Percentiles rank a stretch among this genome's conserved stretches.
Evolutionary conservation across 2,797 vertebrate genomes (phyloP).

Genomic region (Sebastes steindachneri): DNA sequence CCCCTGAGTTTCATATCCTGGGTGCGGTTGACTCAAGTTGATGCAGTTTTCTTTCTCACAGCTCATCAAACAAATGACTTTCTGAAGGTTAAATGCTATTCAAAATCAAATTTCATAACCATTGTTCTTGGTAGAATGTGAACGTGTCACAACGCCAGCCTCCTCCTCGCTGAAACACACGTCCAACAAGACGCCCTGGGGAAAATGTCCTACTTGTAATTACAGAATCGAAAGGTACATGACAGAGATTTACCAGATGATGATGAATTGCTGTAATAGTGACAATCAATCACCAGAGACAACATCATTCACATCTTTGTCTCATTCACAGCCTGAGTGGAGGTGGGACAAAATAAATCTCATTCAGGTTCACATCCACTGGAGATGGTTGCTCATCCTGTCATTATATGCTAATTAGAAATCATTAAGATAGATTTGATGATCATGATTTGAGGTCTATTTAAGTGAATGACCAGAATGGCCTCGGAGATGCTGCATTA

Average conservation of each 20-base stretch:
- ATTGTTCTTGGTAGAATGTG: not conserved
- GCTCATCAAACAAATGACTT: not conserved
- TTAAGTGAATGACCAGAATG: constrained; percentile 23
- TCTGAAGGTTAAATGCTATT: not conserved
- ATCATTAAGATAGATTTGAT: constrained; percentile 36
- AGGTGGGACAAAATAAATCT: not conserved
- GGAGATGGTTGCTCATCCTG: constrained; percentile 12
- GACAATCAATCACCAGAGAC: constrained; percentile 5
- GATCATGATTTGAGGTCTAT: constrained; percentile 29
- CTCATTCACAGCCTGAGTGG: not conserved
- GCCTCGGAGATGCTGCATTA: constrained; percentile 1
- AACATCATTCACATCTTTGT: not conserved
- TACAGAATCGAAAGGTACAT: not conserved
- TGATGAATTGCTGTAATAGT: constrained; percentile 14
- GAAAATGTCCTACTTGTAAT: constrained; percentile 18
- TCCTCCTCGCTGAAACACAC: not conserved
- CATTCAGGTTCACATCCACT: constrained; percentile 17
- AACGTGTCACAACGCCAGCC: not conserved
- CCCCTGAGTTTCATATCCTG: not conserved
- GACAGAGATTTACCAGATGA: constrained; percentile 3
- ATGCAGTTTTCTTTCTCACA: not conserved
- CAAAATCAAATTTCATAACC: not conserved
- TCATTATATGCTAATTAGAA: constrained; percentile 42
- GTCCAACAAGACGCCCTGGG: not conserved
- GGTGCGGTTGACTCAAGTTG: not conserved